Percentiles rank a stretch among this genome's conserved stretches.
phyloP scores from a whole-genome alignment of 2,888 invertebrate species.

The Harpagoxenus sublaevis region DNA sequence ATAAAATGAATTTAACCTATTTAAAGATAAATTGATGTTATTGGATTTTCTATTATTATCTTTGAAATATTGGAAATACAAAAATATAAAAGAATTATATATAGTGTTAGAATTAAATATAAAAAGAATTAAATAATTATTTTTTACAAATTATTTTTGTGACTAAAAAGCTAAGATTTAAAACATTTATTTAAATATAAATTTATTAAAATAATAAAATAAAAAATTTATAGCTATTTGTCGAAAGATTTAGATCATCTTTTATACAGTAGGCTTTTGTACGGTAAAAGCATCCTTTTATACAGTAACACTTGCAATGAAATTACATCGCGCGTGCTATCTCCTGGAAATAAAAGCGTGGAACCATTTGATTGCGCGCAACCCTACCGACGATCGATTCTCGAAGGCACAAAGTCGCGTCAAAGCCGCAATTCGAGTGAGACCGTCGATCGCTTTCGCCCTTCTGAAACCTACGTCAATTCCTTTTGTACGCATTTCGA shows the following conservation, averaged over 20 bases:
- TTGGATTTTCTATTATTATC: neutral
- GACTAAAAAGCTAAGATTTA: neutral
- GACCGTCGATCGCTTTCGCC: conserved; percentile 43
- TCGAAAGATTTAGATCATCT: neutral
- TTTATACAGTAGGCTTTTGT: neutral
- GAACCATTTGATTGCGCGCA: conserved; percentile 3
- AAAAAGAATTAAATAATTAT: neutral
- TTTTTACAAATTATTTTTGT: neutral
- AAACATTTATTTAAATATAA: neutral
- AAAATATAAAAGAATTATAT: too few relatives aligned
- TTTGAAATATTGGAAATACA: neutral
- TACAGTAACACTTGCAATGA: conserved; percentile 8
- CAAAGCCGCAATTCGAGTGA: conserved; percentile 37
- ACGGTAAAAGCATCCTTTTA: conserved; percentile 5
- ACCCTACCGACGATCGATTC: conserved; percentile 9
- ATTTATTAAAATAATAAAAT: conserved; percentile 7
- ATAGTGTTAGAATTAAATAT: too few relatives aligned
- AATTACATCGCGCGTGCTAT: conserved; percentile 8
- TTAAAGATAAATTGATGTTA: neutral
- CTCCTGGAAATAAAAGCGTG: conserved; percentile 1
- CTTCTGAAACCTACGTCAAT: conserved; percentile 35
- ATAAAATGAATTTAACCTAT: neutral
- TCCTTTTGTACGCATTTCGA: conserved; percentile 39
- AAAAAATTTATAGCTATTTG: neutral
- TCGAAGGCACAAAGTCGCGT: neutral